Conservation (phyloP, 2,113 vertebrate genomes). For the Ornithorhynchus anatinus region DNA sequence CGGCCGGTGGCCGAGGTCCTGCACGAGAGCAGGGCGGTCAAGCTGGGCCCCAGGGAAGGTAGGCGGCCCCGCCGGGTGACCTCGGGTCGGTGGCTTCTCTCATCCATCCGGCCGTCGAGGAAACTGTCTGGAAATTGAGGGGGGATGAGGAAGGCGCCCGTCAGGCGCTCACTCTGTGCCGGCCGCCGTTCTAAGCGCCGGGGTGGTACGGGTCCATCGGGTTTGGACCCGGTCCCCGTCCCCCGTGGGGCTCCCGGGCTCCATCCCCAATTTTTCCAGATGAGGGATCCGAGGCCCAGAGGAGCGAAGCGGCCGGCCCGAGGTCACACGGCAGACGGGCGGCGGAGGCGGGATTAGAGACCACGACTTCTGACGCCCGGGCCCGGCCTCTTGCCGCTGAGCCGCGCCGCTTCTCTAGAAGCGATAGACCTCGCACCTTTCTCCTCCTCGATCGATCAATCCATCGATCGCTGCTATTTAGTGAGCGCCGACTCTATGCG, state of each 20-base stretch:
- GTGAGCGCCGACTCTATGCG: too few relatives aligned
- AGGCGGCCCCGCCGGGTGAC: neutral
- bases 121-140: neutral
- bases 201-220: too few relatives aligned
- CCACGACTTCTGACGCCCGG: too few relatives aligned
- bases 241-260: too few relatives aligned
- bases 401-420: too few relatives aligned
- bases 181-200: neutral
- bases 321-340: too few relatives aligned
- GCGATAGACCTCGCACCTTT: too few relatives aligned
- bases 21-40: conserved; percentile 57
- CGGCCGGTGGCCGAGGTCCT: conserved; percentile 70
- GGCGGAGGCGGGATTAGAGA: too few relatives aligned
- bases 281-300: neutral
- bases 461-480: too few relatives aligned
- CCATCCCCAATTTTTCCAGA: neutral
- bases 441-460: neutral
- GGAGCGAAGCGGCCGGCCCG: too few relatives aligned
- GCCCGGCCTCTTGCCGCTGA: too few relatives aligned
- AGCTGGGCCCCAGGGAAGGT: conserved; percentile 70
- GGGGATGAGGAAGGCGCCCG: neutral
- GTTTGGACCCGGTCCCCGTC: neutral
- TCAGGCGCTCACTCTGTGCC: neutral
- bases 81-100: neutral
- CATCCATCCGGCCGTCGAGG: neutral